Evolutionary conservation across 2,797 vertebrate genomes (phyloP).

Genomic region (Notolabrus celidotus): DNA sequence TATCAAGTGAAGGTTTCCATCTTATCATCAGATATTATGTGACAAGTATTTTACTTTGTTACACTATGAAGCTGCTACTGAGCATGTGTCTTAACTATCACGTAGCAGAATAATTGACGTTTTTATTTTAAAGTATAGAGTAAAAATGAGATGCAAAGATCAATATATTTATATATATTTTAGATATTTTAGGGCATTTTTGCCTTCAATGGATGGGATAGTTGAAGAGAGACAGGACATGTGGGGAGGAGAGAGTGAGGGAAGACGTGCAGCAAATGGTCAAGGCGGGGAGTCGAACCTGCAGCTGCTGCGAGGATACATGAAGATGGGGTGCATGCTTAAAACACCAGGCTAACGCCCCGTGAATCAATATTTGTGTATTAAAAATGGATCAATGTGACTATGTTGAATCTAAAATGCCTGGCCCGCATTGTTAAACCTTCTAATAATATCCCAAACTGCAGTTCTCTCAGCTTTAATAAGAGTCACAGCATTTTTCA

Average conservation of each 20-base stretch:
- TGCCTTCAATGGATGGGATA: too few species aligned
- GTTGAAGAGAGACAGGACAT: too few species aligned
- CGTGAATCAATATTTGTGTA: background rate
- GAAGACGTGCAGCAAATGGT: too few species aligned
- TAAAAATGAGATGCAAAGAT: background rate
- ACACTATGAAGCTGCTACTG: background rate
- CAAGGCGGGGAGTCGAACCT: too few species aligned
- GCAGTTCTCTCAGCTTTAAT: background rate
- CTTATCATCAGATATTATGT: conserved; percentile 11
- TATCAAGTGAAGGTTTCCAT: conserved; percentile 12
- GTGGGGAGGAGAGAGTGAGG: too few species aligned
- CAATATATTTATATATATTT: too few species aligned
- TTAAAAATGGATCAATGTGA: background rate
- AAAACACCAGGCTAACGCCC: too few species aligned
- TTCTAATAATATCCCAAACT: background rate
- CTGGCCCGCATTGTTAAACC: background rate
- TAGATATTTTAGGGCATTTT: too few species aligned
- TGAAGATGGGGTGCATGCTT: too few species aligned
- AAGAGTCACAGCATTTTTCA: background rate
- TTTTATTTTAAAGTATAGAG: background rate
- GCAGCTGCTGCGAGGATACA: too few species aligned
- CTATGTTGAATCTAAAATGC: background rate
- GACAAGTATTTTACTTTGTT: conserved; percentile 7
- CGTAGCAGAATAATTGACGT: background rate
- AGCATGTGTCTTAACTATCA: background rate